These are phyloP conservation scores for Limnephilus auricula DNA, from an alignment of 2,888 invertebrate genomes.

Conservation along the genomic window DNA sequence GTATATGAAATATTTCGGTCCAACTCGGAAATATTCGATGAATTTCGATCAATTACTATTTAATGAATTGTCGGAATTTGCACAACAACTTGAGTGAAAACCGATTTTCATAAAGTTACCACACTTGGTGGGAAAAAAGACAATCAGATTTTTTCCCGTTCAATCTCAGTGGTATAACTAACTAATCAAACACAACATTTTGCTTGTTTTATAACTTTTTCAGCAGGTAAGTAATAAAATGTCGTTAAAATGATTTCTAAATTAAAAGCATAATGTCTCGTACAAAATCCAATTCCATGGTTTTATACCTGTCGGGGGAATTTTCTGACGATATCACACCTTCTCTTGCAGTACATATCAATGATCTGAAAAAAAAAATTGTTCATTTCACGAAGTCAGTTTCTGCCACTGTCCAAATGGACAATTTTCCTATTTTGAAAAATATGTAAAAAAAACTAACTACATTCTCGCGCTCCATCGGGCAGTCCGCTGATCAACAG, in stretches of 20 bases:
- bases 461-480: too few relatives aligned
- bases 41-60: background rate
- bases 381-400: too few relatives aligned
- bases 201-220: background rate
- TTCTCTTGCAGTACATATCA: too few relatives aligned
- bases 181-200: background rate
- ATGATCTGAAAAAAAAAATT: too few relatives aligned
- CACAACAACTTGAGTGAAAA: slow-evolving; percentile 19
- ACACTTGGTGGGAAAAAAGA: background rate
- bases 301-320: background rate
- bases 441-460: too few relatives aligned
- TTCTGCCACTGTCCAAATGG: too few relatives aligned
- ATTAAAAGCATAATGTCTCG: background rate
- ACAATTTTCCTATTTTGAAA: too few relatives aligned
- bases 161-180: slow-evolving; percentile 7
- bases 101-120: slow-evolving; percentile 15
- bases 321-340: too few relatives aligned
- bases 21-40: background rate
- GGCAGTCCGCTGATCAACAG: too few relatives aligned
- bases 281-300: background rate
- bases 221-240: background rate
- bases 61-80: background rate
- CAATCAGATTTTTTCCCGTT: slow-evolving; percentile 9
- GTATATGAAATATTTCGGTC: background rate
- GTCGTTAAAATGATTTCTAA: background rate